phyloP scores from a whole-genome alignment of 2,797 vertebrate genomes.

The Notolepis coatsorum region DNA sequence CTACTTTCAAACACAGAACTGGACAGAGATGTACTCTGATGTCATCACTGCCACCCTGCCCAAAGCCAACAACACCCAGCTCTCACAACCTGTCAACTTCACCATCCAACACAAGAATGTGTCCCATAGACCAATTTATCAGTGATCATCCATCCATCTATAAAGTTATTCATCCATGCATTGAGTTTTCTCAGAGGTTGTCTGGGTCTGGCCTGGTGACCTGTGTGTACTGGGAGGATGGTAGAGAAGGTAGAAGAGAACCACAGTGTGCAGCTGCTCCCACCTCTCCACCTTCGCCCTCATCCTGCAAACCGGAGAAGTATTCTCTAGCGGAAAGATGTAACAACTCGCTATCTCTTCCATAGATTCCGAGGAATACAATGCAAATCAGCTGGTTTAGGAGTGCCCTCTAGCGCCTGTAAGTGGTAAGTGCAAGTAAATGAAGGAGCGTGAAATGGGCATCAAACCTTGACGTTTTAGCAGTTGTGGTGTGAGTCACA shows the following conservation, averaged over 20 bases:
- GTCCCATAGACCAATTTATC: neutral
- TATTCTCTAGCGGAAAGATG: no score
- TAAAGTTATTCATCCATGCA: neutral
- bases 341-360: no score
- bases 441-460: no score
- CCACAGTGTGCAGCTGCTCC: constrained; percentile 74
- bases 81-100: constrained; percentile 70
- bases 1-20: constrained; percentile 61
- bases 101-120: constrained; percentile 71
- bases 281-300: constrained; percentile 81
- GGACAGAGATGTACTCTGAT: constrained; percentile 68
- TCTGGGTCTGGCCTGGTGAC: constrained; percentile 52
- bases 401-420: no score
- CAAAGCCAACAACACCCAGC: constrained; percentile 39
- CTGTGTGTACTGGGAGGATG: constrained; percentile 75
- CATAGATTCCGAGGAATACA: no score
- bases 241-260: constrained; percentile 14
- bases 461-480: no score
- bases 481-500: no score
- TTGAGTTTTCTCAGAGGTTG: constrained; percentile 28
- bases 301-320: constrained; percentile 72
- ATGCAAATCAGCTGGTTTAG: no score
- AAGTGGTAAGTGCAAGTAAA: no score
- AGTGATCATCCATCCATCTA: no score
- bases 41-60: constrained; percentile 64